Percentiles rank a stretch among this genome's conserved stretches.
phyloP scores from a whole-genome alignment of 1,140 invertebrate genomes.

The Trissolcus basalis region DNA sequence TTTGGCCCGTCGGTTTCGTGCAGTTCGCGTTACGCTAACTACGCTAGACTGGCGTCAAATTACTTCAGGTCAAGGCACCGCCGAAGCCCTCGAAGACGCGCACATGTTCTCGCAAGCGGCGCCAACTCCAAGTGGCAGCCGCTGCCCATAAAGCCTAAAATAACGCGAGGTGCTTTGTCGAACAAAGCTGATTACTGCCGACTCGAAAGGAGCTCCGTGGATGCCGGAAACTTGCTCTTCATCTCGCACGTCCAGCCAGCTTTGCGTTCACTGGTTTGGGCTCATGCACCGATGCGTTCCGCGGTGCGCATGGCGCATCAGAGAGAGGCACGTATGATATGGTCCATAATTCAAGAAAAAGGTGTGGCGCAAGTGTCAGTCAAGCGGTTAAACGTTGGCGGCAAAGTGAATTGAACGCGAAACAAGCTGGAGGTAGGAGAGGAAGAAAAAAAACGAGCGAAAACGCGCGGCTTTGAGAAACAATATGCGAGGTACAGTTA shows the following conservation, averaged over 20 bases:
- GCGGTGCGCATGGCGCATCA: constrained; percentile 2
- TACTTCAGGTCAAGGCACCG: constrained; percentile 52
- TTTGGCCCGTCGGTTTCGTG: constrained; percentile 34
- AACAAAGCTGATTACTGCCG: constrained; percentile 45
- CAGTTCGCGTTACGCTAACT: constrained; percentile 45
- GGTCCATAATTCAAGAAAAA: constrained; percentile 47
- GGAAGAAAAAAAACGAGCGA: constrained; percentile 16
- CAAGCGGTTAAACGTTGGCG: constrained; percentile 23
- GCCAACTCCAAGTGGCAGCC: constrained; percentile 49
- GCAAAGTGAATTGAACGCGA: constrained; percentile 40
- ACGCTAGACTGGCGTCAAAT: constrained; percentile 52
- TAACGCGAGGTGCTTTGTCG: constrained; percentile 36
- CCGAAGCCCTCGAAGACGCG: constrained; percentile 42
- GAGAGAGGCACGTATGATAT: constrained; percentile 20
- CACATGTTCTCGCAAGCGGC: constrained; percentile 51
- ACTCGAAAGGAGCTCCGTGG: constrained; percentile 24
- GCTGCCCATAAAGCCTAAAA: constrained; percentile 47
- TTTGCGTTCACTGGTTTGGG: constrained; percentile 18
- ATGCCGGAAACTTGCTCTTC: constrained; percentile 40
- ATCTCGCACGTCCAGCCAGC: constrained; percentile 28
- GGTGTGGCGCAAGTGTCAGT: constrained; percentile 38
- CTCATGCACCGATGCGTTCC: constrained; percentile 27
- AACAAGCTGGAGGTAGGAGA: background rate
- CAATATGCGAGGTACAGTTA: constrained; percentile 36
- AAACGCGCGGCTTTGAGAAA: constrained; percentile 24